phyloP scores from a whole-genome alignment of 2,113 vertebrate species.

The Ceuthmochares aereus region DNA sequence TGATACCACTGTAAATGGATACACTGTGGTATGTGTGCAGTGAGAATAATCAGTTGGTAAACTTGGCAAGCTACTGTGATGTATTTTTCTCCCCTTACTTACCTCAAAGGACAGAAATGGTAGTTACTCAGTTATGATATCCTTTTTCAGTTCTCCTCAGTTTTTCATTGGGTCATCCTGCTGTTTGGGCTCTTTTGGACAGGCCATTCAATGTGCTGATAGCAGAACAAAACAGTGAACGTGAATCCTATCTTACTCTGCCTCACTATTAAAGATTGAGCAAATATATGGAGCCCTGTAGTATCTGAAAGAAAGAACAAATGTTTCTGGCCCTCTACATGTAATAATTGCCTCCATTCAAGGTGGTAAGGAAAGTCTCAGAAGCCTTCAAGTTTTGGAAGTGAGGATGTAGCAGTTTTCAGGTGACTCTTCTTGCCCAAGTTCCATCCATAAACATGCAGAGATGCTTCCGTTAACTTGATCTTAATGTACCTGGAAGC shows the following conservation, averaged over 20 bases:
- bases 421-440: not conserved
- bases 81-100: not conserved
- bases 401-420: not conserved
- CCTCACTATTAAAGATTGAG: not conserved
- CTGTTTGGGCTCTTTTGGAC: not conserved
- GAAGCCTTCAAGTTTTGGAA: not conserved
- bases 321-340: not conserved
- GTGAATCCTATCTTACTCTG: not conserved
- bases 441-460: not conserved
- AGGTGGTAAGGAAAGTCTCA: not conserved
- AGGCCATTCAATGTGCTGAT: not conserved
- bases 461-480: not conserved
- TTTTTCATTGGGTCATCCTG: not conserved
- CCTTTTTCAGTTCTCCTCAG: not conserved
- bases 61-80: not conserved
- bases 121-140: not conserved
- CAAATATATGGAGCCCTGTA: not conserved
- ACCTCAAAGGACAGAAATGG: not conserved
- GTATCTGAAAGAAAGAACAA: not conserved
- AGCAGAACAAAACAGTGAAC: not conserved
- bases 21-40: not conserved
- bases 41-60: not conserved
- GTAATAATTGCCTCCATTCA: not conserved
- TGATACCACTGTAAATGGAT: not conserved
- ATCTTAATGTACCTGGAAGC: not conserved